phyloP scores from a whole-genome alignment of 2,888 invertebrate species.

The Drosophila hamatofila region DNA sequence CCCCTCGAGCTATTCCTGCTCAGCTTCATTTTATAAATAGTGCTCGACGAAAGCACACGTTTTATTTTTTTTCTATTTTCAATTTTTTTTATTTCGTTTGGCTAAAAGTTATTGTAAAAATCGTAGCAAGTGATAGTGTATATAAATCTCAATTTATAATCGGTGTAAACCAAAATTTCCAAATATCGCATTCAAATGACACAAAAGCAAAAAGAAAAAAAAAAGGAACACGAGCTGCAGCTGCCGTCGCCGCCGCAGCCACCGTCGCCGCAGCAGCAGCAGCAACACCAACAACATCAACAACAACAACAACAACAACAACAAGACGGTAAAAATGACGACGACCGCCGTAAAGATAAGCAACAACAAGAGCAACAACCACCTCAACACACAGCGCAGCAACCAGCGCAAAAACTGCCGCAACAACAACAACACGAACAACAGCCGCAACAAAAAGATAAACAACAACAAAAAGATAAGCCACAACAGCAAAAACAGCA shows the following conservation, averaged over 20 bases:
- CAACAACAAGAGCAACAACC: neutral
- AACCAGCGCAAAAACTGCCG: neutral
- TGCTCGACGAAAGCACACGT: constrained; percentile 21
- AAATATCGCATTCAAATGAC: neutral
- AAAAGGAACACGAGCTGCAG: neutral
- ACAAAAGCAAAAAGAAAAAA: neutral
- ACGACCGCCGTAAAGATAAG: neutral
- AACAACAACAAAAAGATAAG: neutral
- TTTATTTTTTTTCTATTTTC: constrained; percentile 20
- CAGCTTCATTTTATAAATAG: constrained; percentile 11
- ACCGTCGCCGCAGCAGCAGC: neutral
- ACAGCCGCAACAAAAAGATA: neutral
- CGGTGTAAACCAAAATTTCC: constrained; percentile 6
- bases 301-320: neutral
- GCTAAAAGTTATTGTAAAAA: constrained; percentile 27
- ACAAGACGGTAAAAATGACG: neutral
- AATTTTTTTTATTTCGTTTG: constrained; percentile 29
- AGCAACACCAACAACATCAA: neutral
- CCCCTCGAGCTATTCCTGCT: neutral
- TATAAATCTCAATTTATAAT: neutral
- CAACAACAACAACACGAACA: neutral
- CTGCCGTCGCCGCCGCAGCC: neutral
- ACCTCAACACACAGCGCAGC: neutral
- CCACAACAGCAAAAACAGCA: neutral
- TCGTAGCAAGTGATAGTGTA: constrained; percentile 30